Evolutionary conservation across 2,113 vertebrate genomes (phyloP).

Genomic region (Colaptes auratus): DNA sequence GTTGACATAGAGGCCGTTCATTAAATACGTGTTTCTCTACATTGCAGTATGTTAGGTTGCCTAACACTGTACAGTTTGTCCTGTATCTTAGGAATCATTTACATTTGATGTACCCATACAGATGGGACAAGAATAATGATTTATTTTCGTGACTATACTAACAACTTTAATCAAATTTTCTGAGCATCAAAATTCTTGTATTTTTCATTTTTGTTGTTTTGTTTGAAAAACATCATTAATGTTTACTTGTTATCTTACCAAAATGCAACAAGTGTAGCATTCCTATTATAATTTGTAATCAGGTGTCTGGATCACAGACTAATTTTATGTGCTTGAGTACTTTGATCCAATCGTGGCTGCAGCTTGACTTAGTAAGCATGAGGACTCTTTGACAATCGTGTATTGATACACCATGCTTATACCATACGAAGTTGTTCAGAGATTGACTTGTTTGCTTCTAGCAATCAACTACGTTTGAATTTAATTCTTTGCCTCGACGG

Average conservation of each 20-base stretch:
- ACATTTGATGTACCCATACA: neutral
- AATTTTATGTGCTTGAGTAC: conserved; percentile 25
- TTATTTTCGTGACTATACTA: conserved; percentile 22
- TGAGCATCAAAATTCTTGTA: neutral
- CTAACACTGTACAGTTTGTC: neutral
- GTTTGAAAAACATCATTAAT: conserved; percentile 46
- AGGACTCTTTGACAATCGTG: conserved; percentile 40
- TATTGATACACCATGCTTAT: conserved; percentile 66
- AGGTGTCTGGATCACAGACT: conserved; percentile 30
- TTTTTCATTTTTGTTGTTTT: neutral
- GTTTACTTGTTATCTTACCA: conserved; percentile 46
- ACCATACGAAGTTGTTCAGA: conserved; percentile 57
- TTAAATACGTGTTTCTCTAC: neutral
- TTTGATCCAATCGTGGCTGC: conserved; percentile 60
- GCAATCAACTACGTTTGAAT: conserved; percentile 40
- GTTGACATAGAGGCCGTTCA: neutral
- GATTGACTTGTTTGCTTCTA: conserved; percentile 61
- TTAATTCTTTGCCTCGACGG: conserved; percentile 61
- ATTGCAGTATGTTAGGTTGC: neutral
- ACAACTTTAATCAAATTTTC: conserved; percentile 12
- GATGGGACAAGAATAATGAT: neutral
- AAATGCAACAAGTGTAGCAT: conserved; percentile 12
- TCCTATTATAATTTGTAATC: conserved; percentile 29
- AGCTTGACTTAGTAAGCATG: conserved; percentile 60
- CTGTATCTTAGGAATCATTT: neutral